Evolutionary conservation across 2,888 invertebrate genomes (phyloP).

Genomic region (Melanargia galathea): DNA sequence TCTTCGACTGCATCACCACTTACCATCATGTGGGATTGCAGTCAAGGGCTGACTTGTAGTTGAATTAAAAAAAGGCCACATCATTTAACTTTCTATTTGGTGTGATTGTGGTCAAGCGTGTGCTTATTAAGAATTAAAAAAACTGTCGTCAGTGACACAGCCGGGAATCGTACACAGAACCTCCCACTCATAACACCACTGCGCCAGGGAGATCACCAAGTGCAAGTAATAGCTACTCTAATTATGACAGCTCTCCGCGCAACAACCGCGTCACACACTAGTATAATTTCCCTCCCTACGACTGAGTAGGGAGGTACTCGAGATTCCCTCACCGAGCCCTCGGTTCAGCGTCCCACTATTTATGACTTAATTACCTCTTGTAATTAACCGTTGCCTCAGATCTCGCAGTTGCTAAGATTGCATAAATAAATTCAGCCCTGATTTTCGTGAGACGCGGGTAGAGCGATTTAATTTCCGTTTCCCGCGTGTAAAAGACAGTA

Average conservation of each 20-base stretch:
- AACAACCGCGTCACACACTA: neutral
- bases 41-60: too few species aligned
- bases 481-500: neutral
- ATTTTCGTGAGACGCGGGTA: slow-evolving; percentile 26
- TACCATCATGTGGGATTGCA: too few species aligned
- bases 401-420: slow-evolving; percentile 39
- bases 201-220: neutral
- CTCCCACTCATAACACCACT: neutral
- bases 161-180: neutral
- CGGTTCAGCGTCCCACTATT: slow-evolving; percentile 40
- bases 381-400: slow-evolving; percentile 46
- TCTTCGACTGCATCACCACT: too few species aligned
- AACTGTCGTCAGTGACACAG: too few species aligned
- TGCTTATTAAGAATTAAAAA: too few species aligned
- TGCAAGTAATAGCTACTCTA: too few species aligned
- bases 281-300: neutral
- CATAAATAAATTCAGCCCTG: slow-evolving; percentile 41
- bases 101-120: too few species aligned
- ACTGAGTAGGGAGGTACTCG: slow-evolving; percentile 26
- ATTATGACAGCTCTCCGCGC: neutral
- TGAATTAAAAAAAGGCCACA: too few species aligned
- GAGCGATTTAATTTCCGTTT: slow-evolving; percentile 16
- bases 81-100: too few species aligned
- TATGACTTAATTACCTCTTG: slow-evolving; percentile 44
- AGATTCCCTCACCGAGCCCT: slow-evolving; percentile 19